Evolutionary conservation across 1,140 invertebrate species (phyloP), one percentile per base, ranked within the genome.

Genomic region (Saccostrea cuccullata): DNA sequence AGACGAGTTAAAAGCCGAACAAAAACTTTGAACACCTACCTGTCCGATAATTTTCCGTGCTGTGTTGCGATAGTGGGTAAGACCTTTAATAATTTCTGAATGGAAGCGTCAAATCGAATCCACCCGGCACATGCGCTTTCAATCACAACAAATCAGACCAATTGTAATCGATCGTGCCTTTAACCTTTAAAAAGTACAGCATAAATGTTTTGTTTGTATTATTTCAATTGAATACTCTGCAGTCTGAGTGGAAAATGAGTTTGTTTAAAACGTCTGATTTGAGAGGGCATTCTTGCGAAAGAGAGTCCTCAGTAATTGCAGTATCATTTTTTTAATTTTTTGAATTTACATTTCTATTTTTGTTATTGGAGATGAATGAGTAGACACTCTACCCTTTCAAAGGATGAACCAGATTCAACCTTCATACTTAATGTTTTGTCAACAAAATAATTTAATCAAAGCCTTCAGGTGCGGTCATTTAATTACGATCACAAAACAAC

Each of bases 131-230:
- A 77, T 77, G 70, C 70, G 70, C 70, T 30, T 40, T 77, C 70
- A 77, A 36, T 77, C 70, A 77, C 30, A 77, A 77, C 70, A 77
- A 77, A 77, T 77, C 70, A 26, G 70, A 77, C 70, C 70, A 77
- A 77, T 77, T 77, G 70, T 77, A 77, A 77, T 77, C 26, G 70
- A 77, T 77, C 30, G 70, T 36, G 70, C 70, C 26, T 77, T 77
- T 77, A 77, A 77, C 70, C 70, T 77, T 77, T 77, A 30, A 26
- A 77, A 36, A 77, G 70, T 77, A 30, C 70, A 77, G 15, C 26
- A 15, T 77, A 77, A 77, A 77, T 77, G 70, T 77, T 77, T 77
- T 77, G 70, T 77, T 77, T 77, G 70, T 77, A 77, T 77, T 77
- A 26, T 77, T 30, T 77, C 70, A 40, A 77, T 77, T 77, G 70